A percentile compares a stretch with the other conserved stretches of the same genome.
Conservation (phyloP, 2,113 vertebrate genomes). For the Silurus asotus region DNA sequence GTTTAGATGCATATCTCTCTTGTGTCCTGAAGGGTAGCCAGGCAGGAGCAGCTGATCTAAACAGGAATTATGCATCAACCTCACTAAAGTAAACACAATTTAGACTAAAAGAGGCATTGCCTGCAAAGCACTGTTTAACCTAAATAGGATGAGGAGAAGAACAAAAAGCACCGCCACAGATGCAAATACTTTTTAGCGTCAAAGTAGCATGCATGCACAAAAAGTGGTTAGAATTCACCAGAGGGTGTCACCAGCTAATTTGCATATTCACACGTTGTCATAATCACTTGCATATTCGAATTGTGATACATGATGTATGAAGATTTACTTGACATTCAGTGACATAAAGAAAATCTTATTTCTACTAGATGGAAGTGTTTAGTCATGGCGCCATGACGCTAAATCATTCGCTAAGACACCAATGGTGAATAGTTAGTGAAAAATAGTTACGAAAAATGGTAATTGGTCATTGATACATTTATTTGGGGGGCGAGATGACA, state of each 20-base stretch:
- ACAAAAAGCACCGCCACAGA: neutral
- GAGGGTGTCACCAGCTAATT: neutral
- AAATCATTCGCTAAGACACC: neutral
- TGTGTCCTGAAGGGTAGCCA: neutral
- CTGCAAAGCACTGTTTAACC: neutral
- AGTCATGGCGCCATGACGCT: neutral
- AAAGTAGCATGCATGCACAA: neutral
- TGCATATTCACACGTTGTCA: neutral
- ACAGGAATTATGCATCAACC: neutral
- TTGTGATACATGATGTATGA: no score
- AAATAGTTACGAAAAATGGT: no score
- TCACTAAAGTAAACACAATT: neutral
- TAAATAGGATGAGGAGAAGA: neutral
- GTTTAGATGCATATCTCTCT: neutral
- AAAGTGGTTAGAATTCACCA: neutral
- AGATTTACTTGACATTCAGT: neutral
- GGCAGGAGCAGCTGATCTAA: neutral
- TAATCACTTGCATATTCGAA: neutral
- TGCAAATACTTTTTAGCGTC: neutral
- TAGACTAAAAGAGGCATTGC: neutral
- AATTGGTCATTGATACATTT: no score
- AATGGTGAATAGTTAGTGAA: neutral
- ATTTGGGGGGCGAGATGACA: no score
- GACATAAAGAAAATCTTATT: neutral
- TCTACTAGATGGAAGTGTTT: neutral